Evolutionary conservation across 2,888 invertebrate species (phyloP), one percentile per base, ranked within the genome.

Genomic region (Netelia inedita): DNA sequence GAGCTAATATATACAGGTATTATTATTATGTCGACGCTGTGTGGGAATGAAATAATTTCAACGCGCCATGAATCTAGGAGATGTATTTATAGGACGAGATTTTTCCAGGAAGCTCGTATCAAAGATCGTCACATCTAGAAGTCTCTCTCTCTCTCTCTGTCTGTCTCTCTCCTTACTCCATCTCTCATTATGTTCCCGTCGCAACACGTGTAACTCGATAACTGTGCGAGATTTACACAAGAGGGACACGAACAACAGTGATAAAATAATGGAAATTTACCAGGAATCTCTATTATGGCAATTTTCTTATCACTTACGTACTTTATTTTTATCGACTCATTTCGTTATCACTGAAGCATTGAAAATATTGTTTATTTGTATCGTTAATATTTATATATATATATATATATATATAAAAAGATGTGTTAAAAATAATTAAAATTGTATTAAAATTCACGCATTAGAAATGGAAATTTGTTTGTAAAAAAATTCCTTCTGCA

Each of bases 11-110:
- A 61, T 69, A 57, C 23, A n/a, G 23, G 66, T 8, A 35, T 35
- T 79, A 82, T 71, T 72, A 82, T 85, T 81, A 79, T 79, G 79
- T 82, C 79, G 85, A 82, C 85, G 75, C 11, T 68, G 79, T 88
- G 89, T 90, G 90, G 88, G 90, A 90, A 90, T 89, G 79, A 71
- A 80, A 85, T 86, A 72, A 86, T 88, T 88, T 90, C 86, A 90
- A 86, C 89, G 85, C 87, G 88, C 90, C 89, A 88, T 85, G 87
- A 85, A 87, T 89, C 90, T 84, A 71, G 57, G 89, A 89, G 86
- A 73, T 83, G 85, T 90, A 90, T 90, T 90, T 88, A 90, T 90
- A 90, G 74, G 74, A 84, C 78, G 59, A 61, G 14, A 43, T 8
- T 23, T 63, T 71, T n/a, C 85, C 66, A 50, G 55, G 84, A 84